Conservation (phyloP, 2,113 vertebrate genomes). For the Mus musculus region GRCm39 chr11:111958001-111958500, state of each 20-base stretch:
- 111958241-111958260: not conserved
- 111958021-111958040: not conserved
- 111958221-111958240: no score
- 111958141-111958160: no score
- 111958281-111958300: not conserved
- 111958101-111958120: not conserved
- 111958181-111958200: not conserved
- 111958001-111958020: not conserved
- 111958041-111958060: not conserved
- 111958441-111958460: not conserved
- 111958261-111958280: no score
- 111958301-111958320: not conserved
- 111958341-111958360: not conserved
- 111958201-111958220: not conserved
- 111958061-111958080: not conserved
- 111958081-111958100: not conserved
- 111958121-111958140: not conserved
- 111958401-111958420: not conserved
- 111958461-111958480: not conserved
- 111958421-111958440: not conserved
- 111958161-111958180: no score
- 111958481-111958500: not conserved
- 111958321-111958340: not conserved
- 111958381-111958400: not conserved
- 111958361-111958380: not conserved